Evolutionary conservation across 2,797 vertebrate species (phyloP), one percentile per base, ranked within the genome.

Genomic region (Acipenser transmontanus): DNA sequence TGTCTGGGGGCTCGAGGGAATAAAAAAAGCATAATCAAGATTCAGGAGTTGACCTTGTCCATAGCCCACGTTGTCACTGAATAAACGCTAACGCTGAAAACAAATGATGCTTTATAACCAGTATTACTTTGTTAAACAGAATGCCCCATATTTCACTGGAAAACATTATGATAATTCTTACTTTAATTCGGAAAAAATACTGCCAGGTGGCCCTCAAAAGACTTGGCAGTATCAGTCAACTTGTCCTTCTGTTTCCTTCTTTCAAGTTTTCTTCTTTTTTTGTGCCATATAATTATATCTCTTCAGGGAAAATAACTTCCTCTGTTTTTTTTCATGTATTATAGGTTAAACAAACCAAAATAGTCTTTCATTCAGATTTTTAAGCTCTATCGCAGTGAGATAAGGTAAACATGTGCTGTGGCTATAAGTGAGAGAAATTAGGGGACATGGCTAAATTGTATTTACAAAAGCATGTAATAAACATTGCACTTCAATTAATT

Each of bases 11-110:
- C 92, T 91, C 90, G 79, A 81, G 90, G 92, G 92, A 87, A 73
- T 85, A 86, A 84, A 34, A 34, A 81, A 85, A 82, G 79, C 85
- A 82, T 89, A 88, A 93, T 94, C 91, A 92, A 85, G 86, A 93
- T 93, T 91, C 92, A 89, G 82, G 87, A 85, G 83, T 88, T 90
- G 91, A 93, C 91, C 92, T 91, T 89, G 88, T 86, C 81, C 87
- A 81, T 84, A 87, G 89, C 88, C 89, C 83, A 84, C 74, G 82
- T 85, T 91, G 91, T 92, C 91, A 91, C 81, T 81, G 82, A 82
- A 78, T 77, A 80, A 87, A 80, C 80, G 76, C 70, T 67, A 76
- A 78, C 78, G 64, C 77, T 72, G 79, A 84, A 80, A 73, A 74
- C 79, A 85, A 85, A 89, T 91, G 85, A 85, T 82, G 50, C 67